phyloP scores from a whole-genome alignment of 1,140 invertebrate species.

The Propsilocerus akamusi region DNA sequence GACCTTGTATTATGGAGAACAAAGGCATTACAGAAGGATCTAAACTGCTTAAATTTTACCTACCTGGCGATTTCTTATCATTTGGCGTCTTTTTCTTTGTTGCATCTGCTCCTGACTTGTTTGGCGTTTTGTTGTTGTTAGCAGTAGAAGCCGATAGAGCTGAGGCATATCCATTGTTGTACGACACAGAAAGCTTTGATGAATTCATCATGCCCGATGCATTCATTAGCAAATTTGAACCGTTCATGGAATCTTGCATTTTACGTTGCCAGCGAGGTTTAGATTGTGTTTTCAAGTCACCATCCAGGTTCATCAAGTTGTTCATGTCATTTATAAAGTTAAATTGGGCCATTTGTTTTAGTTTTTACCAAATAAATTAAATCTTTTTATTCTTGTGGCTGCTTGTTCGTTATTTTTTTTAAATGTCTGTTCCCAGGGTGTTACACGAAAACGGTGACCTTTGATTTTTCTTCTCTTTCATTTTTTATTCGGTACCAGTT shows the following conservation, averaged over 20 bases:
- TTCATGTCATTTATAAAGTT: constrained; percentile 61
- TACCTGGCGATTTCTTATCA: constrained; percentile 39
- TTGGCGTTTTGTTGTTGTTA: constrained; percentile 26
- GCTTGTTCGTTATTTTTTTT: no score
- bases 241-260: constrained; percentile 24
- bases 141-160: constrained; percentile 14
- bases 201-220: constrained; percentile 26
- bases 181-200: constrained; percentile 33
- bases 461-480: no score
- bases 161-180: constrained; percentile 28
- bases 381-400: no score
- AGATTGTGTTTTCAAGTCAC: constrained; percentile 54
- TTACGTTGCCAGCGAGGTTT: constrained; percentile 63
- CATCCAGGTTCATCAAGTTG: constrained; percentile 53
- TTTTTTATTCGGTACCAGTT: no score
- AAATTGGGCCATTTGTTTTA: constrained; percentile 50
- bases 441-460: no score
- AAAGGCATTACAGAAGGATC: neutral
- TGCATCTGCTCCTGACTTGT: constrained; percentile 10
- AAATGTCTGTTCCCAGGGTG: no score
- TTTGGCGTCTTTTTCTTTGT: constrained; percentile 17
- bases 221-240: no score
- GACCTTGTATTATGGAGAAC: neutral
- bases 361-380: no score
- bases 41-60: constrained; percentile 21